Conservation (phyloP, 2,797 vertebrate genomes). For the Lindbergichthys nudifrons region DNA sequence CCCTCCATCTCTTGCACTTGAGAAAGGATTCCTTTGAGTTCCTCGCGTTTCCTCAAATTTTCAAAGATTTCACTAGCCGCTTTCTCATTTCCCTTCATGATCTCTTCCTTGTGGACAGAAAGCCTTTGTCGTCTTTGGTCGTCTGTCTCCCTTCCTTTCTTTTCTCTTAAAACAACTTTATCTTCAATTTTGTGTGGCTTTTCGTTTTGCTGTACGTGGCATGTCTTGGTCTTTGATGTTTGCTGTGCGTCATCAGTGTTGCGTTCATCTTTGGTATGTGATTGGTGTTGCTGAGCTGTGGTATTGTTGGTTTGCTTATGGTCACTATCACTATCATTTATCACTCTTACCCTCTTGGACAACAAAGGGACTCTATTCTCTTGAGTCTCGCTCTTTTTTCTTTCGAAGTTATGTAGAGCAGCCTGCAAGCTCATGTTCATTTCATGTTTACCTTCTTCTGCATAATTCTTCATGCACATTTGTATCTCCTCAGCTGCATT, state of each 20-base stretch:
- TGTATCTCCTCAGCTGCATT: slow-evolving; percentile 76
- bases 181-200: slow-evolving; percentile 42
- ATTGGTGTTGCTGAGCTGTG: slow-evolving; percentile 26
- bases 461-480: slow-evolving; percentile 65
- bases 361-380: slow-evolving; percentile 45
- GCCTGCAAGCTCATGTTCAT: slow-evolving; percentile 64
- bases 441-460: slow-evolving; percentile 63
- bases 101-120: slow-evolving; percentile 90
- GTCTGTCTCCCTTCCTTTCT: slow-evolving; percentile 80
- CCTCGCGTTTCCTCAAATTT: slow-evolving; percentile 86
- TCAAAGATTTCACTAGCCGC: slow-evolving; percentile 88
- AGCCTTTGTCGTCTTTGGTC: slow-evolving; percentile 86
- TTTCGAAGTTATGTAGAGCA: slow-evolving; percentile 69
- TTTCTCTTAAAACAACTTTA: slow-evolving; percentile 82
- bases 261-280: slow-evolving; percentile 16
- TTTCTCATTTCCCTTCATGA: slow-evolving; percentile 88
- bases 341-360: slow-evolving; percentile 70
- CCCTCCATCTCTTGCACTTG: slow-evolving; percentile 89
- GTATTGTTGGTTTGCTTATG: slow-evolving; percentile 38
- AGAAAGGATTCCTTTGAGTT: slow-evolving; percentile 87
- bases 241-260: slow-evolving; percentile 18
- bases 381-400: slow-evolving; percentile 51
- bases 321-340: slow-evolving; percentile 26
- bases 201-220: slow-evolving; percentile 30
- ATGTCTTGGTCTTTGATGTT: slow-evolving; percentile 13